A percentile compares a stretch with the other conserved stretches of the same genome.
These are phyloP conservation scores for Drosophila koepferae DNA, from an alignment of 2,888 invertebrate species.

Conservation along the genomic window DNA sequence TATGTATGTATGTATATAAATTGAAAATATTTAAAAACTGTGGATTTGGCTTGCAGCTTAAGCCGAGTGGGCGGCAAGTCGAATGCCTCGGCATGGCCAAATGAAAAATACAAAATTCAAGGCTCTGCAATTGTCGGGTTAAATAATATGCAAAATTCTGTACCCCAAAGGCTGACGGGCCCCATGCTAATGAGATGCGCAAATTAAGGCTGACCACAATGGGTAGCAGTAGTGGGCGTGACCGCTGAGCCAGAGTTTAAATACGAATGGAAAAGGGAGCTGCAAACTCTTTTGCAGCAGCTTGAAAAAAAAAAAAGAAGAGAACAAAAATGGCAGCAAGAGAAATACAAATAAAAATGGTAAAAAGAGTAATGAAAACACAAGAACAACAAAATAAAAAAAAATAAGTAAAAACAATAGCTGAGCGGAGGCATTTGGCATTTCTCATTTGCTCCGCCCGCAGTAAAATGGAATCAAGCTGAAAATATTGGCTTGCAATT, in stretches of 20 bases:
- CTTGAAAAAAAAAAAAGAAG: slow-evolving; percentile 6
- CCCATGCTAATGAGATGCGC: slow-evolving; percentile 38
- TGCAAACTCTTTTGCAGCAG: slow-evolving; percentile 25
- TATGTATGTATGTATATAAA: no score
- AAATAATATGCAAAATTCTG: slow-evolving; percentile 21
- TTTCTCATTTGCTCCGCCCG: slow-evolving; percentile 7
- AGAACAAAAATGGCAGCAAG: neutral
- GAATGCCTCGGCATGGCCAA: neutral
- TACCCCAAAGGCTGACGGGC: neutral
- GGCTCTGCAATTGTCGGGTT: slow-evolving; percentile 21
- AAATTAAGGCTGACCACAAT: slow-evolving; percentile 39
- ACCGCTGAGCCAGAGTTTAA: neutral
- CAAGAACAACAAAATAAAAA: neutral
- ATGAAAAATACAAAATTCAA: slow-evolving; percentile 6
- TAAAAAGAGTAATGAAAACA: neutral
- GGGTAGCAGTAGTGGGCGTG: neutral
- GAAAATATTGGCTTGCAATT: slow-evolving; percentile 21
- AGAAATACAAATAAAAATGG: neutral
- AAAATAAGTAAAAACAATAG: slow-evolving; percentile 38
- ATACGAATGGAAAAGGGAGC: slow-evolving; percentile 3
- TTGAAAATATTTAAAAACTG: slow-evolving; percentile 13
- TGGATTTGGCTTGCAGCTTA: slow-evolving; percentile 1
- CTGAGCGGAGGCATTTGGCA: slow-evolving; percentile 14
- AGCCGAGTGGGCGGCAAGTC: neutral
- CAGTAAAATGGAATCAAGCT: neutral